A percentile compares a stretch with the other conserved stretches of the same genome.
phyloP scores from a whole-genome alignment of 2,888 invertebrate species.

The Phengaris alcon region DNA sequence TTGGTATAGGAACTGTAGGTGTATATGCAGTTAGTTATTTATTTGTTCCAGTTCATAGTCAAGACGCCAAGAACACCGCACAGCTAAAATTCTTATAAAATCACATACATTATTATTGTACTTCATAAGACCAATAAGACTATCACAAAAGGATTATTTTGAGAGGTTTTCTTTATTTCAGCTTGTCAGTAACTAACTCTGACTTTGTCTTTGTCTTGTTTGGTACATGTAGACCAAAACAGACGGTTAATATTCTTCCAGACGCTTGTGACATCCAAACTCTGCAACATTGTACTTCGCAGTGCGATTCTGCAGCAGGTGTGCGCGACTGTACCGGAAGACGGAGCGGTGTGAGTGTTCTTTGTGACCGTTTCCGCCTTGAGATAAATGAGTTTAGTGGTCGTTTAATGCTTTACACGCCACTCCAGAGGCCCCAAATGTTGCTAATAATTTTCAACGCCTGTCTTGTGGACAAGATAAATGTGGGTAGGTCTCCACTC shows the following conservation, averaged over 20 bases:
- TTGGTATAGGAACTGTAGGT: no score
- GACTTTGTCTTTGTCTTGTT: no score
- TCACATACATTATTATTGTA: no score
- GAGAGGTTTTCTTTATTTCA: no score
- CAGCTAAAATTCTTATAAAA: no score
- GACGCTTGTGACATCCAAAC: neutral
- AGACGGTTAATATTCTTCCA: neutral
- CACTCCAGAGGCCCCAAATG: slow-evolving; percentile 31
- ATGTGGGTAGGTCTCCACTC: neutral
- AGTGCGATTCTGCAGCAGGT: slow-evolving; percentile 38
- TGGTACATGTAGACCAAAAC: no score
- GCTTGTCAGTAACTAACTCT: no score
- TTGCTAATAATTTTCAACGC: slow-evolving; percentile 29
- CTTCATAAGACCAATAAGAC: no score
- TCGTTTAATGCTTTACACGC: slow-evolving; percentile 32
- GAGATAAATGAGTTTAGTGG: slow-evolving; percentile 51
- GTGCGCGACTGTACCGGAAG: slow-evolving; percentile 65
- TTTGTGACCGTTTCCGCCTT: slow-evolving; percentile 70
- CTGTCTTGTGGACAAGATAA: neutral
- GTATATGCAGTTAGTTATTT: no score
- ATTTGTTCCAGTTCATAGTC: no score
- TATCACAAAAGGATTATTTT: no score
- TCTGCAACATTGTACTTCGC: neutral
- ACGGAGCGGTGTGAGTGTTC: slow-evolving; percentile 52
- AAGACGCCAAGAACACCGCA: no score